Conservation (phyloP, 2,888 invertebrate species). For the Oscheius myriophilus region DNA sequence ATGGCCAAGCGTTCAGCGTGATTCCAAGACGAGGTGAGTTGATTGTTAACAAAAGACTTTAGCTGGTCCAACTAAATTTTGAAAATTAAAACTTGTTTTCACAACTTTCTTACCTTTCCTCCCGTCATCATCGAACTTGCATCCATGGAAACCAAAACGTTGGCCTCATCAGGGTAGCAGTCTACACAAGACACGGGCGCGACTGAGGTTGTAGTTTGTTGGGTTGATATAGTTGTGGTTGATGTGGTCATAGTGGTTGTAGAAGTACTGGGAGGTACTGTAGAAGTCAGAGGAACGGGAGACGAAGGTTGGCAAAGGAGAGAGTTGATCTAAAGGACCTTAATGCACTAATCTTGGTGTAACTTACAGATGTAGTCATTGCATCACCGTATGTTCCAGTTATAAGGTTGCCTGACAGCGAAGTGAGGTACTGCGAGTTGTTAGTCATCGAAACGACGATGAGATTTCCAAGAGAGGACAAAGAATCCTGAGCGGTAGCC, state of each 20-base stretch:
- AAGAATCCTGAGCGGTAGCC: background rate
- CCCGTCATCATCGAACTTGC: conserved; percentile 21
- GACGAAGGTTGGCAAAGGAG: conserved; percentile 5
- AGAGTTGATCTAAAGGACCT: conserved; percentile 11
- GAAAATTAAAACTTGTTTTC: no score
- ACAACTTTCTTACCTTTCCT: conserved; percentile 2
- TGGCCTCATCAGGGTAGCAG: conserved; percentile 37
- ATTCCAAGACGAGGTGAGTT: conserved; percentile 30
- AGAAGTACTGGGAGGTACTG: conserved; percentile 1
- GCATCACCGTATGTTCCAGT: conserved; percentile 3
- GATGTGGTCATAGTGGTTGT: background rate
- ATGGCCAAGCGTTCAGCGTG: conserved; percentile 38
- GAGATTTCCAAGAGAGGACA: conserved; percentile 17
- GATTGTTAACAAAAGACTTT: conserved; percentile 9
- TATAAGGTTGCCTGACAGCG: conserved; percentile 20
- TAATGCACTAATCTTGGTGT: background rate
- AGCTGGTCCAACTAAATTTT: conserved; percentile 6
- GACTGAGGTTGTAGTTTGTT: conserved; percentile 10
- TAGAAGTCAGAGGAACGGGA: conserved; percentile 13
- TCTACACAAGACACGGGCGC: conserved; percentile 31
- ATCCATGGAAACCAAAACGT: conserved; percentile 36
- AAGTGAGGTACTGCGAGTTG: background rate
- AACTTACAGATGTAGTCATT: conserved; percentile 6
- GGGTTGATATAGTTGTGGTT: conserved; percentile 1
- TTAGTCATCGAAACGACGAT: conserved; percentile 19